Percentiles rank a stretch among this genome's conserved stretches.
phyloP scores from a whole-genome alignment of 2,113 vertebrate species.

The Salvelinus fontinalis region DNA sequence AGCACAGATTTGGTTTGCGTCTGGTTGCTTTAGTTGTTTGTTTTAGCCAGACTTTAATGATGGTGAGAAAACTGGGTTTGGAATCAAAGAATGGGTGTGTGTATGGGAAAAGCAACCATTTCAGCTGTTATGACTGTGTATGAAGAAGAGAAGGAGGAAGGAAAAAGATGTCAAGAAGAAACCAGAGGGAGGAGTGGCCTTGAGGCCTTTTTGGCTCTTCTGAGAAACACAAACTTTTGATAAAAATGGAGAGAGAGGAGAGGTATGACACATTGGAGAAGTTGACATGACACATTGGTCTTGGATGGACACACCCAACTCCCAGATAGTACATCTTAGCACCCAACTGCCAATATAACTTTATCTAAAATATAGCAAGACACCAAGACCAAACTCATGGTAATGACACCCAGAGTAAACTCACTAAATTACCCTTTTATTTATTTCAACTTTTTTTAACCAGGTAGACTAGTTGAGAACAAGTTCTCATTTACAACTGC shows the following conservation, averaged over 20 bases:
- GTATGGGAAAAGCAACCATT: slow-evolving; percentile 27
- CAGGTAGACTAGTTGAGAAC: too few relatives aligned
- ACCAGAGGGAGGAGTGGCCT: slow-evolving; percentile 13
- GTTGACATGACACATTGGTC: slow-evolving; percentile 67
- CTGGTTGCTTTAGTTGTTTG: slow-evolving; percentile 35
- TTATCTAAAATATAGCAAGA: too few relatives aligned
- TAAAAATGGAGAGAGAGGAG: slow-evolving; percentile 43
- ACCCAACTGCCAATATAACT: too few relatives aligned
- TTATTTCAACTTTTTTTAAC: too few relatives aligned
- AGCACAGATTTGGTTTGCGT: slow-evolving; percentile 33
- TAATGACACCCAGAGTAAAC: slow-evolving; percentile 38
- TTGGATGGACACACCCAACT: slow-evolving; percentile 65
- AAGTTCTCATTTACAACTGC: too few relatives aligned
- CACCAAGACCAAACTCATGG: too few relatives aligned
- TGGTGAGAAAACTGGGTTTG: slow-evolving; percentile 45
- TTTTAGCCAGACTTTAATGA: slow-evolving; percentile 35
- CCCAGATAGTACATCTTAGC: slow-evolving; percentile 34
- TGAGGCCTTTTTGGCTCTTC: slow-evolving; percentile 24
- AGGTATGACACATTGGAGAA: slow-evolving; percentile 57
- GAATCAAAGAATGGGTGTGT: slow-evolving; percentile 47
- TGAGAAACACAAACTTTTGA: slow-evolving; percentile 45
- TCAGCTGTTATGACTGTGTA: slow-evolving; percentile 10
- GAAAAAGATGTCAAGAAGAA: background rate
- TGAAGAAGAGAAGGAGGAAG: background rate
- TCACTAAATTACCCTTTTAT: too few relatives aligned